Conservation (phyloP, 2,888 invertebrate species). For the Nephrotoma guestfalica region DNA sequence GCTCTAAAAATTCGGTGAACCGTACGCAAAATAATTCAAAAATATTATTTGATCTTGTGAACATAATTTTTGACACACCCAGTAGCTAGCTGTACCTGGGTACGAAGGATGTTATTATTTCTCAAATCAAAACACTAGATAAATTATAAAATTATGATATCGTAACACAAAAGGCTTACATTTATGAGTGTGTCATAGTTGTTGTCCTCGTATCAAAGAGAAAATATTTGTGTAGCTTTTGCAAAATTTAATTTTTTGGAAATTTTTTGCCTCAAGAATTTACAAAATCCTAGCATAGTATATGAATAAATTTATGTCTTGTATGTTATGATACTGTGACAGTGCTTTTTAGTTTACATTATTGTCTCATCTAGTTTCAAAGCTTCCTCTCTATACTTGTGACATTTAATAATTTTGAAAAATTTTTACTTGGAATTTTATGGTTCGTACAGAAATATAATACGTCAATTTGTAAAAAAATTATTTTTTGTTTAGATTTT, state of each 20-base stretch:
- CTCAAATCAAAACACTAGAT: not conserved
- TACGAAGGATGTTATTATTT: not conserved
- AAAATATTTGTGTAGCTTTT: not conserved
- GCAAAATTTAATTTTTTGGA: not conserved
- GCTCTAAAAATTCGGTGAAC: not conserved
- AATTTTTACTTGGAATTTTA: too few species aligned
- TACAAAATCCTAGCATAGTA: not conserved
- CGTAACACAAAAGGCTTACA: not conserved
- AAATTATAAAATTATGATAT: not conserved
- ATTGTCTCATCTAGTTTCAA: too few species aligned
- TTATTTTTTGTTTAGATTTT: too few species aligned
- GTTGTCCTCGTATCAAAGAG: not conserved
- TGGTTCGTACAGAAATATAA: too few species aligned
- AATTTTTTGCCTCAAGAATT: not conserved
- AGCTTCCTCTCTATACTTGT: too few species aligned
- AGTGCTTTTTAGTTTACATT: too few species aligned
- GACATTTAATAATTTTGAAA: too few species aligned
- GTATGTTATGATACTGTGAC: too few species aligned
- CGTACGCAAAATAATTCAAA: not conserved
- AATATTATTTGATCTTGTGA: not conserved
- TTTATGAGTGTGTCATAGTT: not conserved
- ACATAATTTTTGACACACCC: not conserved
- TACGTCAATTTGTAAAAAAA: too few species aligned
- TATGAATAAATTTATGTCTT: too few species aligned
- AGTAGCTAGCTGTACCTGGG: not conserved